Conservation (phyloP, 2,113 vertebrate species). For the Eira barbara region DNA sequence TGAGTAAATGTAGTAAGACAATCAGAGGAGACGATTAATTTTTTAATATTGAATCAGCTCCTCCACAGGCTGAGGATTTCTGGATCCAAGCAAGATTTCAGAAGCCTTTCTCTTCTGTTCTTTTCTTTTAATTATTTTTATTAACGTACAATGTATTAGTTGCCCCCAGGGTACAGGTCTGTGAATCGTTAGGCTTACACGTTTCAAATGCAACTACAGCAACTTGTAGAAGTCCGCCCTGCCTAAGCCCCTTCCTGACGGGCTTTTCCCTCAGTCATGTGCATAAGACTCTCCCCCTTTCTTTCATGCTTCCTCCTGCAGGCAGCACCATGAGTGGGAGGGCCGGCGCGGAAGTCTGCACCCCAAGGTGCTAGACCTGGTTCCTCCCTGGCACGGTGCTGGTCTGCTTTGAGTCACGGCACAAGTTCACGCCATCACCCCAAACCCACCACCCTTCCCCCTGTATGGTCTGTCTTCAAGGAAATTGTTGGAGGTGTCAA, state of each 20-base stretch:
- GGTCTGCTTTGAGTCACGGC: neutral
- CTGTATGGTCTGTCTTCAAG: neutral
- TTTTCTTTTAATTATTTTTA: too few relatives aligned
- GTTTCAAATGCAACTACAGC: neutral
- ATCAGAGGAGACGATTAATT: neutral
- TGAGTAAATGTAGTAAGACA: neutral
- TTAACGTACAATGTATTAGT: too few relatives aligned
- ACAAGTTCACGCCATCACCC: neutral
- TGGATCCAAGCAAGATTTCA: neutral
- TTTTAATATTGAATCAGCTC: neutral
- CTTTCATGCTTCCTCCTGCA: neutral
- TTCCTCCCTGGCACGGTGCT: neutral
- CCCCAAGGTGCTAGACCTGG: neutral
- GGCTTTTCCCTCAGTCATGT: neutral
- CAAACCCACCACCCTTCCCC: neutral
- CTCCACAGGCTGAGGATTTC: neutral
- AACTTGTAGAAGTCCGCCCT: neutral
- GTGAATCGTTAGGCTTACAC: too few relatives aligned
- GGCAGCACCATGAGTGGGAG: neutral
- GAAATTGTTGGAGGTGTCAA: neutral
- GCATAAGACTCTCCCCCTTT: neutral
- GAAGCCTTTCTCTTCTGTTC: neutral
- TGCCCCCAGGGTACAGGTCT: too few relatives aligned
- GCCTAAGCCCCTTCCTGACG: too few relatives aligned
- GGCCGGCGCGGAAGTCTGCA: rapidly evolving